Evolutionary conservation across 2,888 invertebrate species (phyloP).

Genomic region (Tridacna crocea): DNA sequence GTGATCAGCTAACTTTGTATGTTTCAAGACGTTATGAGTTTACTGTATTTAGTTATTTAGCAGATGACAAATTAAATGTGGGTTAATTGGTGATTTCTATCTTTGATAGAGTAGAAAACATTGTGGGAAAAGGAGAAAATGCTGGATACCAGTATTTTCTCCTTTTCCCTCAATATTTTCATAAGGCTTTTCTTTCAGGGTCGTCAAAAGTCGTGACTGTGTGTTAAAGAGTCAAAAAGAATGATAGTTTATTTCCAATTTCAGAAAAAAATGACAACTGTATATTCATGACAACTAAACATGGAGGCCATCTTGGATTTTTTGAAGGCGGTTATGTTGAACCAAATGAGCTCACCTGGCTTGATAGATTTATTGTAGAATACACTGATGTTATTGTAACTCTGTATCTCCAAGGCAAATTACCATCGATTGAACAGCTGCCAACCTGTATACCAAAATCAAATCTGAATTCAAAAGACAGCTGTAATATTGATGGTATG

Average conservation of each 20-base stretch:
- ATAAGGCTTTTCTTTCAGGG: no score
- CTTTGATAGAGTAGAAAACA: no score
- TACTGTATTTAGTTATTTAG: no score
- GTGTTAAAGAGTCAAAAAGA: no score
- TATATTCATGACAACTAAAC: slow-evolving; percentile 92
- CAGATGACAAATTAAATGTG: no score
- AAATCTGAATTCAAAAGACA: not conserved
- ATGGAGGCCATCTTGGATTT: slow-evolving; percentile 97
- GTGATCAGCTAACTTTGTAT: no score
- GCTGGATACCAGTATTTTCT: no score
- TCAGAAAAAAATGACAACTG: slow-evolving; percentile 78
- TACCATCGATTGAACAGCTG: not conserved
- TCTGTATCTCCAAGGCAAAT: slow-evolving; percentile 50
- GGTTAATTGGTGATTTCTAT: no score
- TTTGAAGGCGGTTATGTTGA: slow-evolving; percentile 95
- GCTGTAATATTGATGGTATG: not conserved
- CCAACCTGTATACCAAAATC: not conserved
- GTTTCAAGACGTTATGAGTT: no score
- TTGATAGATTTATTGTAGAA: slow-evolving; percentile 94
- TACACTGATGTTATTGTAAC: slow-evolving; percentile 86
- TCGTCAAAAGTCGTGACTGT: no score
- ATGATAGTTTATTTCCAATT: slow-evolving; percentile 26
- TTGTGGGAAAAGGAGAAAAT: no score
- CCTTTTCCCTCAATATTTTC: no score
- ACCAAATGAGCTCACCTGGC: slow-evolving; percentile 96